Conservation (phyloP, 2,113 vertebrate species). For the Dicaeum eximium region DNA sequence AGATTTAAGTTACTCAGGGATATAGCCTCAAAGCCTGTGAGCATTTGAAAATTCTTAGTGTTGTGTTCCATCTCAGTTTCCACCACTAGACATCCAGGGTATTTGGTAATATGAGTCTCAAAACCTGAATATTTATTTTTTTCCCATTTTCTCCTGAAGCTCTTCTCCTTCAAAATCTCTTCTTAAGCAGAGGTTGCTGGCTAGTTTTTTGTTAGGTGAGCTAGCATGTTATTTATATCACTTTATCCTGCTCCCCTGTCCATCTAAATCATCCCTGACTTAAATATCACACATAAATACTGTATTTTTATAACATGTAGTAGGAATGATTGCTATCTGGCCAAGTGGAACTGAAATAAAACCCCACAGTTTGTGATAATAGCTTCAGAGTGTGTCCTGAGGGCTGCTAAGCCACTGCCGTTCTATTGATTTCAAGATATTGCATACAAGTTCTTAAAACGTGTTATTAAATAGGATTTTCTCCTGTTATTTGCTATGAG, state of each 20-base stretch:
- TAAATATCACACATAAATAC: neutral
- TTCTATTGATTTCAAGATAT: conserved; percentile 17
- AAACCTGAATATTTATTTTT: neutral
- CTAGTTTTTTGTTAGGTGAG: neutral
- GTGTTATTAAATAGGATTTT: neutral
- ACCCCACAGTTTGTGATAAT: conserved; percentile 19
- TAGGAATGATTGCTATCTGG: neutral
- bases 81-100: neutral
- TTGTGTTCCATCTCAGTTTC: neutral
- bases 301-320: neutral
- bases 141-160: neutral
- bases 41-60: neutral
- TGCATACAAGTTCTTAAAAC: neutral
- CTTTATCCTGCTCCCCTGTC: neutral
- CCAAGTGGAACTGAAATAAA: neutral
- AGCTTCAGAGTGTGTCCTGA: conserved; percentile 2
- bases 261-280: neutral
- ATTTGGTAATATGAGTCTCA: neutral
- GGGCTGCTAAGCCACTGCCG: neutral
- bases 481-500: neutral
- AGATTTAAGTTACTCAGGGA: neutral
- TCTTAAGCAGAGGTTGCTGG: neutral
- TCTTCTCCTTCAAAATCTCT: neutral
- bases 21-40: neutral
- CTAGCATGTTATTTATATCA: neutral